A percentile compares a stretch with the other conserved stretches of the same genome.
Evolutionary conservation across 2,888 invertebrate species (phyloP).

Genomic region (Tiliacea citrago): DNA sequence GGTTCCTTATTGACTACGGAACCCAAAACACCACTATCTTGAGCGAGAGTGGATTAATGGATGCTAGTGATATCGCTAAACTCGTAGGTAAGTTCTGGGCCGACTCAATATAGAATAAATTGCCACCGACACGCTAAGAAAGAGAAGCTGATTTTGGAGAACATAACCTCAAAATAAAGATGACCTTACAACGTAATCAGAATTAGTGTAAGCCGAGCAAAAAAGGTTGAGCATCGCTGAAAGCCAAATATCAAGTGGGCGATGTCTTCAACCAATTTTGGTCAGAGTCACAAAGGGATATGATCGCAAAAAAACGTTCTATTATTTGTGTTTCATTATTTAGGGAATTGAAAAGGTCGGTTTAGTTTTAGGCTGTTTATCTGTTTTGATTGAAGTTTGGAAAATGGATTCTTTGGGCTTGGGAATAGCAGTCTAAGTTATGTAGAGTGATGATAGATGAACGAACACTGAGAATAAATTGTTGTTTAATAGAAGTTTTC

Average conservation of each 20-base stretch:
- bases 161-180: no score
- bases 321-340: conserved; percentile 40
- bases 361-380: conserved; percentile 4
- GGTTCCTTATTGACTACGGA: no score
- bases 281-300: conserved; percentile 50
- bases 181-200: no score
- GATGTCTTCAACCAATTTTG: conserved; percentile 40
- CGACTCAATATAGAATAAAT: no score
- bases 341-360: conserved; percentile 33
- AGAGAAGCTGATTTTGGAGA: no score
- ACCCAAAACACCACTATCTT: no score
- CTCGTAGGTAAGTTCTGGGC: no score
- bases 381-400: conserved; percentile 8
- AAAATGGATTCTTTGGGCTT: conserved; percentile 11
- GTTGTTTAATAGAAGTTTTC: background rate
- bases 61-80: no score
- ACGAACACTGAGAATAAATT: background rate
- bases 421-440: conserved; percentile 10
- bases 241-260: conserved; percentile 55
- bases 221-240: conserved; percentile 38
- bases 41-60: no score
- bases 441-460: conserved; percentile 7
- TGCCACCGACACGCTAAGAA: no score
- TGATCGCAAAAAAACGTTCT: conserved; percentile 27
- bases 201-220: background rate